phyloP scores from a whole-genome alignment of 2,113 vertebrate genomes.

The Chaetorhynchus papuensis region DNA sequence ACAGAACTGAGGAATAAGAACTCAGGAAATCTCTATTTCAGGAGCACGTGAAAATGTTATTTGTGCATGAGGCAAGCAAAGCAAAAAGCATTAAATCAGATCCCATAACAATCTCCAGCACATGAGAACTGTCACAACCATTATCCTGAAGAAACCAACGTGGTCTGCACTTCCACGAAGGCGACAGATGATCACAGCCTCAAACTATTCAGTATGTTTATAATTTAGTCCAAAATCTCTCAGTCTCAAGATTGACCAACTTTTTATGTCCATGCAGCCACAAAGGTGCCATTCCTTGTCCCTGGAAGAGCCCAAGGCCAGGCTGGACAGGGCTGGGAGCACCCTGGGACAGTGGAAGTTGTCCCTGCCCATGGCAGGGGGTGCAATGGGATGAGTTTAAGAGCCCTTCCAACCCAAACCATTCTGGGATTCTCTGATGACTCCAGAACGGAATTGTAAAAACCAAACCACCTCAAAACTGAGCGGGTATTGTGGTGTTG shows the following conservation, averaged over 20 bases:
- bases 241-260: rapidly evolving
- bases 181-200: background rate
- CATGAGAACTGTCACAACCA: background rate
- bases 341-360: rapidly evolving
- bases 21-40: background rate
- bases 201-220: background rate
- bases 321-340: rapidly evolving
- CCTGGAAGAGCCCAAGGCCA: background rate
- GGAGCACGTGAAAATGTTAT: background rate
- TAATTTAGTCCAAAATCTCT: background rate
- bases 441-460: background rate
- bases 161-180: background rate
- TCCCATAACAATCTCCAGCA: background rate
- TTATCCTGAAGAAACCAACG: background rate
- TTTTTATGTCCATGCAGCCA: rapidly evolving
- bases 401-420: background rate
- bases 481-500: background rate
- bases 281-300: background rate
- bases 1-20: background rate
- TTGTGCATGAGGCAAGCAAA: background rate
- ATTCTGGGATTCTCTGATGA: background rate
- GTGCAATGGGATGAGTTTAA: background rate
- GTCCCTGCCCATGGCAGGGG: background rate
- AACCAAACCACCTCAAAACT: background rate
- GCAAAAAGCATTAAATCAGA: background rate